Percentiles rank a stretch among this genome's conserved stretches.
These are phyloP conservation scores for Halcyon badia DNA, from an alignment of 2,797 vertebrate genomes.

Conservation along the genomic window DNA sequence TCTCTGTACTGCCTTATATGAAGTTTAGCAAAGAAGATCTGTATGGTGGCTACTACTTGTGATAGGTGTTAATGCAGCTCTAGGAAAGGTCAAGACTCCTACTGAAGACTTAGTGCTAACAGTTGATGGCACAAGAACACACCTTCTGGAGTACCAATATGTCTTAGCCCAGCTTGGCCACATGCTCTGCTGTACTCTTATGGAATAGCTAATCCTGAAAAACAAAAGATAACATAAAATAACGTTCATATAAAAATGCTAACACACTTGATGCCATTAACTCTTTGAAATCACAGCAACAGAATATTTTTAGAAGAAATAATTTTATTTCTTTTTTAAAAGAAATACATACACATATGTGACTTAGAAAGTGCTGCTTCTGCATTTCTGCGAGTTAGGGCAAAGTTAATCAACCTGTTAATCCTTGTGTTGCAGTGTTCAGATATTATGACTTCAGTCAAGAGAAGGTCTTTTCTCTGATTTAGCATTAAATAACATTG, in stretches of 20 bases:
- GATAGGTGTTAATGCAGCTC: not conserved
- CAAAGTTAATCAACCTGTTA: not conserved
- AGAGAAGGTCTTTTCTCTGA: not conserved
- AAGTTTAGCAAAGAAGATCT: not conserved
- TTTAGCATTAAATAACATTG: not conserved
- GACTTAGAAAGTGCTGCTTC: not conserved
- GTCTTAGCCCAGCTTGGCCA: fast-evolving
- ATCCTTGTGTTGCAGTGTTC: not conserved
- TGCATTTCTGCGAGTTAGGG: not conserved
- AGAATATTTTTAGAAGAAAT: not conserved
- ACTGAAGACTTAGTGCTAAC: not conserved
- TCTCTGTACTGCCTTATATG: fast-evolving
- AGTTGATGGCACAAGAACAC: not conserved
- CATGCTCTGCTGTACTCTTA: fast-evolving
- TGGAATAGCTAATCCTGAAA: not conserved
- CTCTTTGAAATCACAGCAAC: fast-evolving
- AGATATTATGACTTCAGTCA: not conserved
- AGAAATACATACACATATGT: not conserved
- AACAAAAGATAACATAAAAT: not conserved
- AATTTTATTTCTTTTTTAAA: not conserved
- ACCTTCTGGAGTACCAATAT: not conserved
- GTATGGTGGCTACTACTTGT: not conserved
- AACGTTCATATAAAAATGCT: not conserved
- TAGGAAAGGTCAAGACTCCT: not conserved
- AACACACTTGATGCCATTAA: not conserved